Base-by-base conservation (phyloP, 2,888 invertebrate genomes). In the Laothoe populi region DNA sequence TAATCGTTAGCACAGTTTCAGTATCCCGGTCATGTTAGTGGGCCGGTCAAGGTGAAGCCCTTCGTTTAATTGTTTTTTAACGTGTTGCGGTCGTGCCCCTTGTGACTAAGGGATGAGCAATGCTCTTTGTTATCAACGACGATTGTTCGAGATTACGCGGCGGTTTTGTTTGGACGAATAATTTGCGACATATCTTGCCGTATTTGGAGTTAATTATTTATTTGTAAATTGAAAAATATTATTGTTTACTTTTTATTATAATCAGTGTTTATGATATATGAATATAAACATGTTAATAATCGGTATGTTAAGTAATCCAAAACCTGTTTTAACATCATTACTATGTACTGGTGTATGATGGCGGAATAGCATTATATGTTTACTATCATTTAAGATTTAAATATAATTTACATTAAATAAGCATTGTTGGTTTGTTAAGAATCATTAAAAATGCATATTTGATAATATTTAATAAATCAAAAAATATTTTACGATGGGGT, bases 1-100 rank as follows among this genome's bases (percentile, higher is more conserved):
- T 84, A 83, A 85, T 88, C 90, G 78, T 91, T 92, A 90, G 80
- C 92, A 87, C 82, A 87, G 82, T 84, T 92, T 75, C 65, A 4
- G 68, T 81, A 82, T 86, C 86, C 87, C 87, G 89, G 91, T 90
- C 82, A 86, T 66, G 70, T 73, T 72, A 83, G 81, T 84, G 73
- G 83, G 81, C 71, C 86, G 85, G 86, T 84, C 88, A 90, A 90
- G 91, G 90, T 82, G 83, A 88, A 82, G 70, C 70, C 19, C 19
- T 19, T 10, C 19, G 10, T 75, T 77, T 85, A 82, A 83, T 84
- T 84, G 80, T 83, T 77, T 73, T 67, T 74, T 79, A 79, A 80
- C 83, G 82, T 77, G 74, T 82, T 60, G 67, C 65, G 63, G 67
- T 64, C 65, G 62, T 63, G 67, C 69, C 71, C 70, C 63, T 68